Percentiles rank a stretch among this genome's conserved stretches.
Conservation (phyloP, 1,140 invertebrate species). For the Drosophila sulfurigaster region DNA sequence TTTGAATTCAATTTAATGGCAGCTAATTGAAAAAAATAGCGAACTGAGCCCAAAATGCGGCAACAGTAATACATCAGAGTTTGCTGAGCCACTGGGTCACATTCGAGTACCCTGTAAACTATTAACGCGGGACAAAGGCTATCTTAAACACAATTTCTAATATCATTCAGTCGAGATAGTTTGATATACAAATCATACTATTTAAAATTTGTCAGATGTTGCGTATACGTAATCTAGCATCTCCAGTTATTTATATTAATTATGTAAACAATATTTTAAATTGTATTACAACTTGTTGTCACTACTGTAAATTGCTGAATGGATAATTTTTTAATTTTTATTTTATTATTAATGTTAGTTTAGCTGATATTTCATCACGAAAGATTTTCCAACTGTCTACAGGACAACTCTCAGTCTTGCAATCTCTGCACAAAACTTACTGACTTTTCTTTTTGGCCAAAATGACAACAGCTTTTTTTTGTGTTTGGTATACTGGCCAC, state of each 20-base stretch:
- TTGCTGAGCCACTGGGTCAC: conserved; percentile 43
- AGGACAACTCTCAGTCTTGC: neutral
- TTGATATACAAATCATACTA: too few relatives aligned
- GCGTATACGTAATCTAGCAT: too few relatives aligned
- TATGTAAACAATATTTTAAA: too few relatives aligned
- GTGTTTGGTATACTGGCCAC: conserved; percentile 43
- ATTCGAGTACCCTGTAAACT: conserved; percentile 25
- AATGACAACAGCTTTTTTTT: conserved; percentile 48
- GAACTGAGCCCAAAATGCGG: conserved; percentile 58
- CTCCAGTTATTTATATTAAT: too few relatives aligned
- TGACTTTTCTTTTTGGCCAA: conserved; percentile 13
- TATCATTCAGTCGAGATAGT: too few relatives aligned
- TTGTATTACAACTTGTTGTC: too few relatives aligned
- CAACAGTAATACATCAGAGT: conserved; percentile 71
- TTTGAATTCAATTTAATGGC: conserved; percentile 83
- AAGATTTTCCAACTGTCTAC: neutral
- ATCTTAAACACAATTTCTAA: neutral
- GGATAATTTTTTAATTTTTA: too few relatives aligned
- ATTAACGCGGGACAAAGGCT: neutral
- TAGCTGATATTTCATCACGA: too few relatives aligned
- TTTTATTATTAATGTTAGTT: too few relatives aligned
- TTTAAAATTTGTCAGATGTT: too few relatives aligned
- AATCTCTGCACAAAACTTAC: neutral
- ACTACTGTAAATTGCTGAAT: too few relatives aligned
- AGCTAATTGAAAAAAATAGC: conserved; percentile 80